Evolutionary conservation across 1,140 invertebrate genomes (phyloP).

Genomic region (Pygmarrhopalites habei): DNA sequence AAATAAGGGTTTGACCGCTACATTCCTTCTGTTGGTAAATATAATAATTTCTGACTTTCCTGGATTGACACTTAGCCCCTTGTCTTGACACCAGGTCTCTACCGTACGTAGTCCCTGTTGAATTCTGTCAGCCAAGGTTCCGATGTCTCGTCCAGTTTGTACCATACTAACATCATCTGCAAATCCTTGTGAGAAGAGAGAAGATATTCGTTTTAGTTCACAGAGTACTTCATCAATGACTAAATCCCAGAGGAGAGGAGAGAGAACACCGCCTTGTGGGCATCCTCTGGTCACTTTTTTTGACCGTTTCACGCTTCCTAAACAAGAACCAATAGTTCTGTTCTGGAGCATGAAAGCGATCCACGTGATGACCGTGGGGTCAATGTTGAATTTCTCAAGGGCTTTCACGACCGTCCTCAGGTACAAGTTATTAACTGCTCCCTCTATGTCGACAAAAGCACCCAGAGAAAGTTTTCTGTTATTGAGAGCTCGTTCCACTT

Average conservation of each 20-base stretch:
- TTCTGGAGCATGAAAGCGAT: neutral
- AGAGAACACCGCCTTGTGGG: conserved; percentile 22
- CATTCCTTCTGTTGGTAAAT: neutral
- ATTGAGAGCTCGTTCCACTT: conserved; percentile 13
- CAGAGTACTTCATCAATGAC: conserved; percentile 7
- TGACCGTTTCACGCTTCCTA: neutral
- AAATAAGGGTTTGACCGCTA: neutral
- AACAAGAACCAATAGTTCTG: neutral
- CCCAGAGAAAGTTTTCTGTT: neutral
- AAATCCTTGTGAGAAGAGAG: conserved; percentile 2
- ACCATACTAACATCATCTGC: conserved; percentile 15
- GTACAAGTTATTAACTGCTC: conserved; percentile 14
- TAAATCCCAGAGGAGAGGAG: conserved; percentile 19
- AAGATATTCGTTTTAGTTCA: neutral
- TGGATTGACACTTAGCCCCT: neutral
- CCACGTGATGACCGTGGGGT: neutral
- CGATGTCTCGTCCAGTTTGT: neutral
- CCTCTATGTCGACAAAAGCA: conserved; percentile 23
- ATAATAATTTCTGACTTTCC: neutral
- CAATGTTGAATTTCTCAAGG: neutral
- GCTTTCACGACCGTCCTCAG: too few relatives aligned
- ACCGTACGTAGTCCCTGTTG: neutral
- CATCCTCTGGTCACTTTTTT: conserved; percentile 7
- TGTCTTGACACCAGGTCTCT: neutral
- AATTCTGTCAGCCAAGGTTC: neutral